phyloP scores from a whole-genome alignment of 2,797 vertebrate genomes.

The Brachyrhaphis roseni region DNA sequence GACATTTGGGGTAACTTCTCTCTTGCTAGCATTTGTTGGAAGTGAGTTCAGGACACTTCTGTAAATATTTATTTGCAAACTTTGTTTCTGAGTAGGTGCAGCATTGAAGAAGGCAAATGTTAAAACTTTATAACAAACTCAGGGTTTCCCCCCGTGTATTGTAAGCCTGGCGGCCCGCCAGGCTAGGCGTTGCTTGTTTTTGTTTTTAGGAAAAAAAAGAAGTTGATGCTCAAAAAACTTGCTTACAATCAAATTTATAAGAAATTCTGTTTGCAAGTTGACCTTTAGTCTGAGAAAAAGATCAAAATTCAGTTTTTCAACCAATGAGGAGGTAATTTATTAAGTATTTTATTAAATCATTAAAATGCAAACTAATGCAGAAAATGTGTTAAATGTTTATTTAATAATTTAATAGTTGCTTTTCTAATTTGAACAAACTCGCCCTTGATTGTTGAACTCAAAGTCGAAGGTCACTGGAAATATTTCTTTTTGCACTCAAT shows the following conservation, averaged over 20 bases:
- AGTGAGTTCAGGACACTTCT: not conserved
- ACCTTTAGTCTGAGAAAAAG: not conserved
- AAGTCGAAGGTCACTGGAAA: not conserved
- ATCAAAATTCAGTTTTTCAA: not conserved
- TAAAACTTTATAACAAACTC: not conserved
- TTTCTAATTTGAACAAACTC: too few species aligned
- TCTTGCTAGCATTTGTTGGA: not conserved
- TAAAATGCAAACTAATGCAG: too few species aligned
- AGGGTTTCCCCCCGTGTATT: too few species aligned
- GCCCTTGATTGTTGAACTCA: too few species aligned
- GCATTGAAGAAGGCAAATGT: not conserved
- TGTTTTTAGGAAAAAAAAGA: not conserved
- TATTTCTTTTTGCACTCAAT: not conserved
- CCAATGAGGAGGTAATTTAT: not conserved
- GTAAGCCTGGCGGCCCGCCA: too few species aligned
- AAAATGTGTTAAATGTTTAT: too few species aligned
- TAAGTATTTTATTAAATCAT: too few species aligned
- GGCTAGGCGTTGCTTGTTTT: too few species aligned
- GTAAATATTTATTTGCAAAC: not conserved
- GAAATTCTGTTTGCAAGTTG: not conserved
- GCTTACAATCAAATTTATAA: not conserved
- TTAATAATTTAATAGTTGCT: too few species aligned
- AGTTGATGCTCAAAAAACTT: not conserved
- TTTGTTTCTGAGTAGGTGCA: not conserved
- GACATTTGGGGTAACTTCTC: slow-evolving; percentile 31